phyloP scores from a whole-genome alignment of 2,113 vertebrate species.

The Chaetorhynchus papuensis region DNA sequence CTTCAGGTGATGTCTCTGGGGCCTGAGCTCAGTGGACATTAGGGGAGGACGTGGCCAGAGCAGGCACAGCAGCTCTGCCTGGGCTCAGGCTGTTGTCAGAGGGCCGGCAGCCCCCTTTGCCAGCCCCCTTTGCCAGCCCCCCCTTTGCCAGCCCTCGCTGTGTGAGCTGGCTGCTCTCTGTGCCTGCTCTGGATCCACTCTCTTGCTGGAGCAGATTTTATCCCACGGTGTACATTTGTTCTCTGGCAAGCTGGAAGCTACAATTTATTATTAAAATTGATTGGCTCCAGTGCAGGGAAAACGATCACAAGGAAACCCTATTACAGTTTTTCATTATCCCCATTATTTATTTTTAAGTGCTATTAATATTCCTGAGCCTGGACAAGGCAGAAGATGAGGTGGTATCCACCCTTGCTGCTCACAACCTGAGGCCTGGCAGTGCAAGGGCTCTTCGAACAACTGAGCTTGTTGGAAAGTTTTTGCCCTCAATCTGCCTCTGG shows the following conservation, averaged over 20 bases:
- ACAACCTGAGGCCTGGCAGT: not conserved
- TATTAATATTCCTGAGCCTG: conserved; percentile 51
- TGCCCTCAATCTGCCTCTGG: not conserved
- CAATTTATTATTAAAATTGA: conserved; percentile 67
- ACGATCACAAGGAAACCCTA: conserved; percentile 52
- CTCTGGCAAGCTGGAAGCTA: conserved; percentile 38
- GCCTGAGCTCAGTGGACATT: rapidly evolving
- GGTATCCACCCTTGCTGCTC: not conserved
- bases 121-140: not conserved
- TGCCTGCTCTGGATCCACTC: not conserved
- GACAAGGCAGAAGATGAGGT: conserved; percentile 24
- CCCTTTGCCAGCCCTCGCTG: rapidly evolving
- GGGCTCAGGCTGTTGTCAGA: not conserved
- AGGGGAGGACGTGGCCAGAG: not conserved
- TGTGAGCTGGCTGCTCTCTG: not conserved
- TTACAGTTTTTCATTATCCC: conserved; percentile 57
- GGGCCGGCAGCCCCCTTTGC: not conserved
- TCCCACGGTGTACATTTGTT: not conserved
- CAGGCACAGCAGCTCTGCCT: not conserved
- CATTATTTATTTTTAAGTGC: conserved; percentile 65
- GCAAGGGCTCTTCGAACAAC: not conserved
- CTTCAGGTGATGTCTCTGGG: not conserved
- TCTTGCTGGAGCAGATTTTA: not conserved
- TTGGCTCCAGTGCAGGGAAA: conserved; percentile 36
- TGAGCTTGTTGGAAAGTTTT: not conserved